These are phyloP conservation scores for Colinus virginianus DNA, from an alignment of 2,113 vertebrate species.

Conservation along the genomic window DNA sequence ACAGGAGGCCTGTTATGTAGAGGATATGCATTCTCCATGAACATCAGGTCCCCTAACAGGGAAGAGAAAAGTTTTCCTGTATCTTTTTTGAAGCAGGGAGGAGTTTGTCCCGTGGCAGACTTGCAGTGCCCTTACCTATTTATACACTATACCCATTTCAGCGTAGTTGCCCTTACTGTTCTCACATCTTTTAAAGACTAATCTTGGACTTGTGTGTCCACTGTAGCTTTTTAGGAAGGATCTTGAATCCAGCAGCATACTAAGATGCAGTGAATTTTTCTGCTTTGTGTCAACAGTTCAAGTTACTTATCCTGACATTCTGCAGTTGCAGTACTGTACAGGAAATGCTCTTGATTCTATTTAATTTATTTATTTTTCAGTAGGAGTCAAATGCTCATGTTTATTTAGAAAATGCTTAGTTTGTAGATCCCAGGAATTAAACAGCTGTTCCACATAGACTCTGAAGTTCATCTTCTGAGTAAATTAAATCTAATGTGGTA, in stretches of 20 bases:
- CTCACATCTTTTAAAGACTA: background rate
- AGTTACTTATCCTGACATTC: background rate
- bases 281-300: background rate
- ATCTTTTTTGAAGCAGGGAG: background rate
- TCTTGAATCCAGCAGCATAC: background rate
- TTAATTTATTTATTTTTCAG: background rate
- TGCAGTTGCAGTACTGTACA: background rate
- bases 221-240: background rate
- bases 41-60: background rate
- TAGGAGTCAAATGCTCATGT: background rate
- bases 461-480: background rate
- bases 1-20: rapidly evolving
- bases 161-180: background rate
- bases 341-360: background rate
- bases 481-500: background rate
- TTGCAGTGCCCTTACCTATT: rapidly evolving
- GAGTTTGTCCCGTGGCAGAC: background rate
- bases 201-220: background rate
- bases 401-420: background rate
- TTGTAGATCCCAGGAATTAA: background rate
- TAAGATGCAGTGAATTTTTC: background rate
- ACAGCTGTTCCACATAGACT: background rate
- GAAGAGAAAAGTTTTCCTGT: background rate
- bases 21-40: background rate
- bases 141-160: background rate